Evolutionary conservation across 2,888 invertebrate species (phyloP).

Genomic region (Watsonalla cultraria): DNA sequence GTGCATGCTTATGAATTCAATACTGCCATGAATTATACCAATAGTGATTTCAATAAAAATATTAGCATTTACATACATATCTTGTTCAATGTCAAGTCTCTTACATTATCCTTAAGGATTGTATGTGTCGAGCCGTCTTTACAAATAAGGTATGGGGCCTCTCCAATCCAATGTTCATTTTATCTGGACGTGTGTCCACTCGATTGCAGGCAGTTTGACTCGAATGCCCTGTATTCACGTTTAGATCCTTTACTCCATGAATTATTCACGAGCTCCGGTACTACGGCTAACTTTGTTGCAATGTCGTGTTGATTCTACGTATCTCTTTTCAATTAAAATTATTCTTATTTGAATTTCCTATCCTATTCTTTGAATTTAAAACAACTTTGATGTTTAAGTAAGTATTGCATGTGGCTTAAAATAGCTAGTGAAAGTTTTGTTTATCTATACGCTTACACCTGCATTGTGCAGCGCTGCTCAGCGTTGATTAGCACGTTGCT

Average conservation of each 20-base stretch:
- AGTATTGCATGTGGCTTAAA: neutral
- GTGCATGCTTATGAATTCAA: constrained; percentile 8
- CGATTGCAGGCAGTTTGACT: constrained; percentile 40
- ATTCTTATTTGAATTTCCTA: too few relatives aligned
- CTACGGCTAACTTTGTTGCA: neutral
- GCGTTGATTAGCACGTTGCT: constrained; percentile 34
- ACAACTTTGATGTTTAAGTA: neutral
- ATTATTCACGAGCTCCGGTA: constrained; percentile 22
- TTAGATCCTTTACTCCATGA: constrained; percentile 20
- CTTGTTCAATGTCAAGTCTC: neutral
- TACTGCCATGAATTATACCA: neutral
- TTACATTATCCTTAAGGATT: constrained; percentile 30
- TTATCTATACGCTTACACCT: constrained; percentile 13
- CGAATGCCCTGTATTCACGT: constrained; percentile 19
- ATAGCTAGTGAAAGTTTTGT: constrained; percentile 14
- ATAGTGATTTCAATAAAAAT: neutral
- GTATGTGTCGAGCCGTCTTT: constrained; percentile 20
- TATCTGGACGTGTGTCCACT: constrained; percentile 25
- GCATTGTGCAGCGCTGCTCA: constrained; percentile 25
- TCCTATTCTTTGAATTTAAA: neutral
- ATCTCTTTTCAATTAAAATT: neutral
- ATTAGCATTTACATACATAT: neutral
- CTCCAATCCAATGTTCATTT: constrained; percentile 27
- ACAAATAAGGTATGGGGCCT: constrained; percentile 14
- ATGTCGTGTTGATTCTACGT: neutral